Conservation (phyloP, 2,797 vertebrate species). For the Telmatherina bonti region DNA sequence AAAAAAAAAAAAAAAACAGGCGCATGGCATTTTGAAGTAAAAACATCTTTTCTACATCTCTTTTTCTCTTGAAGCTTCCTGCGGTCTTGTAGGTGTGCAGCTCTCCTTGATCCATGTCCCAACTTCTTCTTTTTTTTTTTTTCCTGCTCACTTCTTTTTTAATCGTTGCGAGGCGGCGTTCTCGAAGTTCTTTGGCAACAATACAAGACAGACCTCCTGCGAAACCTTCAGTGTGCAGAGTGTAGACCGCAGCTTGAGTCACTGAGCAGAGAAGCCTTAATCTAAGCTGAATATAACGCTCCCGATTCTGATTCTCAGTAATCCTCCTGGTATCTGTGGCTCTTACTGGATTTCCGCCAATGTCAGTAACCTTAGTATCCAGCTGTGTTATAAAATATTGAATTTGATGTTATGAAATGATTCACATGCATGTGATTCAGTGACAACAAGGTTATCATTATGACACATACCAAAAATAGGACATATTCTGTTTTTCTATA, state of each 20-base stretch:
- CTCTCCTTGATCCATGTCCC: conserved; percentile 51
- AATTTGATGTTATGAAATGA: conserved; percentile 34
- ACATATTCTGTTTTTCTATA: conserved; percentile 10
- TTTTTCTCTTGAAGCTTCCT: conserved; percentile 33
- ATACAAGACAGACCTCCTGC: conserved; percentile 37
- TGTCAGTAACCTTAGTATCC: conserved; percentile 34
- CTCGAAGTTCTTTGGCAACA: conserved; percentile 50
- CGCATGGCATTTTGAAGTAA: conserved; percentile 20
- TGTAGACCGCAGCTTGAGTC: conserved; percentile 44
- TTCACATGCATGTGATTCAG: background rate
- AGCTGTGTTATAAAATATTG: conserved; percentile 41
- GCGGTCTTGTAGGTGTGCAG: conserved; percentile 54
- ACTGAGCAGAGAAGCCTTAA: conserved; percentile 40
- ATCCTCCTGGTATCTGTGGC: conserved; percentile 40
- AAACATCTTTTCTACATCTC: conserved; percentile 3
- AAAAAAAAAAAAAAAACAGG: conserved; percentile 57
- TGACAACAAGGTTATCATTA: conserved; percentile 1
- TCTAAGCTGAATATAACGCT: conserved; percentile 50
- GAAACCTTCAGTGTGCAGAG: conserved; percentile 37
- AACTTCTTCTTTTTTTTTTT: conserved; percentile 17
- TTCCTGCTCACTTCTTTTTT: conserved; percentile 29
- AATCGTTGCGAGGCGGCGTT: conserved; percentile 39
- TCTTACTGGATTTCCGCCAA: conserved; percentile 38
- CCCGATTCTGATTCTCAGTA: conserved; percentile 39
- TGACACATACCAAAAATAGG: conserved; percentile 7